A percentile compares a stretch with the other conserved stretches of the same genome.
Conservation (phyloP, 2,113 vertebrate species). For the Chamaetylas fuelleborni region DNA sequence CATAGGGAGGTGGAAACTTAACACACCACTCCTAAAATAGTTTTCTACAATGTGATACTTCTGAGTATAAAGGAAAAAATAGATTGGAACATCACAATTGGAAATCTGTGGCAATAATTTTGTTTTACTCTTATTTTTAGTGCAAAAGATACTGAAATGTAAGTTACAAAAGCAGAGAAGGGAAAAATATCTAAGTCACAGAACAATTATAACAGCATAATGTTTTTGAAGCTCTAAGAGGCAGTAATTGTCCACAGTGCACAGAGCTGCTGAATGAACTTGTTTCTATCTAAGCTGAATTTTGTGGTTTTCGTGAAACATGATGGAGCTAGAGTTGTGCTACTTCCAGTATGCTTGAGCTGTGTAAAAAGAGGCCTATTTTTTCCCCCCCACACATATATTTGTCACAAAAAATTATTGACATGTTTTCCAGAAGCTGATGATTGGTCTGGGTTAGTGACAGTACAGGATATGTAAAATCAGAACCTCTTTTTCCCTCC, state of each 20-base stretch:
- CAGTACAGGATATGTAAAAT: neutral
- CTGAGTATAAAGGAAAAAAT: neutral
- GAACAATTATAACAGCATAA: neutral
- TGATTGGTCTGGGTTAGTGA: neutral
- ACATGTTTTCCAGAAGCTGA: neutral
- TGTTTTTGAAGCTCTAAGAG: neutral
- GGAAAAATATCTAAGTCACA: conserved; percentile 69
- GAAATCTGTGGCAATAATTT: neutral
- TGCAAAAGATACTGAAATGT: conserved; percentile 79
- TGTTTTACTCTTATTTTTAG: conserved; percentile 74
- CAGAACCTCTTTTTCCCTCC: neutral
- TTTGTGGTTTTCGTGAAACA: neutral
- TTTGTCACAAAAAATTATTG: neutral
- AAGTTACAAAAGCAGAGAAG: conserved; percentile 79
- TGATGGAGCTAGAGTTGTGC: neutral
- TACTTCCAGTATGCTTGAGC: neutral
- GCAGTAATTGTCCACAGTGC: neutral
- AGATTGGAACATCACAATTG: neutral
- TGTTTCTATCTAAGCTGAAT: neutral
- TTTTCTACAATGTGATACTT: neutral
- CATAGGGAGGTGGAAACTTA: neutral
- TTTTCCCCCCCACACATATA: fast-evolving
- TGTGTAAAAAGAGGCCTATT: neutral
- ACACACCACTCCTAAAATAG: neutral
- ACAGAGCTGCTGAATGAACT: neutral